phyloP scores from a whole-genome alignment of 2,113 vertebrate genomes.

The Mionectes macconnelli region DNA sequence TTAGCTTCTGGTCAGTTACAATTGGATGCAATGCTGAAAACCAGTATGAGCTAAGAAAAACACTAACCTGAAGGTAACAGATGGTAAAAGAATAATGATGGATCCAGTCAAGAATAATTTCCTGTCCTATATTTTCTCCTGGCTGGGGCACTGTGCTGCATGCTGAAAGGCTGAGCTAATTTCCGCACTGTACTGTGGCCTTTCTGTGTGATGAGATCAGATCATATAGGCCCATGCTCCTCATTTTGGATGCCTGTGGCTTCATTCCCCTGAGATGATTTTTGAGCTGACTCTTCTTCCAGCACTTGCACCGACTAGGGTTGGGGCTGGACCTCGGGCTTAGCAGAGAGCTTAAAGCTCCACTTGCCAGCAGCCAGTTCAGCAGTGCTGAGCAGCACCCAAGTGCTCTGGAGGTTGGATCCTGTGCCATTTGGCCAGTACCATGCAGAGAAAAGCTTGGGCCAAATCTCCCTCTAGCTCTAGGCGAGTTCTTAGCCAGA shows the following conservation, averaged over 20 bases:
- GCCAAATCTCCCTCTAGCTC: not conserved
- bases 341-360: not conserved
- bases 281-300: not conserved
- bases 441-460: not conserved
- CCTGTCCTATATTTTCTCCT: slow-evolving; percentile 47
- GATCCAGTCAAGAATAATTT: slow-evolving; percentile 56
- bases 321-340: not conserved
- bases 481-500: not conserved
- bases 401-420: not conserved
- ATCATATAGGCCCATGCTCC: not conserved
- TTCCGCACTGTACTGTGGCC: not conserved
- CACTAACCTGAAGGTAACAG: slow-evolving; percentile 49
- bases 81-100: slow-evolving; percentile 57
- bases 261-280: not conserved
- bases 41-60: not conserved
- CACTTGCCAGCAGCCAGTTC: not conserved
- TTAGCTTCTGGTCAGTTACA: slow-evolving; percentile 6
- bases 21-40: slow-evolving; percentile 9
- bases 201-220: not conserved
- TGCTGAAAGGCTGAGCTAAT: slow-evolving; percentile 43
- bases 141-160: not conserved
- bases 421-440: not conserved
- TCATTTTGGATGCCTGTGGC: not conserved
- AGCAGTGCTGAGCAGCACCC: not conserved
- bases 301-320: not conserved